A percentile compares a stretch with the other conserved stretches of the same genome.
phyloP scores from a whole-genome alignment of 2,888 invertebrate genomes.

The Palloptera scutellata region DNA sequence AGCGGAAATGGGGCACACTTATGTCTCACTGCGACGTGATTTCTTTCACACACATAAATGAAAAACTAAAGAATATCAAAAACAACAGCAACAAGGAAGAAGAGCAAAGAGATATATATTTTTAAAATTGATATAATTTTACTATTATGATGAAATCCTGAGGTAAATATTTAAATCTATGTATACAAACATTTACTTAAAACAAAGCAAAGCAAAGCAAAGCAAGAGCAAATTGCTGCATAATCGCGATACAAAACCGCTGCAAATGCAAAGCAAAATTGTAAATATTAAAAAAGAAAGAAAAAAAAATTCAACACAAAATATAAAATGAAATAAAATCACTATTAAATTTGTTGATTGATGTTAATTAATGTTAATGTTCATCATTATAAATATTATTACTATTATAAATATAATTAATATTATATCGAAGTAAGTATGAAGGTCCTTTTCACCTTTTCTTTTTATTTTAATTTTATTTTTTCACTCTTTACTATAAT shows the following conservation, averaged over 20 bases:
- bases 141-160: constrained; percentile 4
- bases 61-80: too few species aligned
- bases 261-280: neutral
- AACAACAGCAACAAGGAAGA: too few species aligned
- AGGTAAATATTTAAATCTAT: neutral
- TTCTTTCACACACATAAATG: too few species aligned
- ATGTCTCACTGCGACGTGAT: too few species aligned
- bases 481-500: neutral
- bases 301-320: constrained; percentile 7
- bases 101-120: constrained; percentile 5
- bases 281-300: constrained; percentile 36
- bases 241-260: neutral
- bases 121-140: constrained; percentile 20
- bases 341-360: constrained; percentile 53
- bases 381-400: constrained; percentile 29
- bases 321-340: neutral
- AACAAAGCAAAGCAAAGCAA: neutral
- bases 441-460: neutral
- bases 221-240: neutral
- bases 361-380: constrained; percentile 54
- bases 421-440: constrained; percentile 13
- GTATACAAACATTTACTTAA: neutral
- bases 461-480: constrained; percentile 6
- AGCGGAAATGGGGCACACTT: too few species aligned
- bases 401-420: constrained; percentile 14